Conservation (phyloP, 2,113 vertebrate species). For the Delphinus delphis region DNA sequence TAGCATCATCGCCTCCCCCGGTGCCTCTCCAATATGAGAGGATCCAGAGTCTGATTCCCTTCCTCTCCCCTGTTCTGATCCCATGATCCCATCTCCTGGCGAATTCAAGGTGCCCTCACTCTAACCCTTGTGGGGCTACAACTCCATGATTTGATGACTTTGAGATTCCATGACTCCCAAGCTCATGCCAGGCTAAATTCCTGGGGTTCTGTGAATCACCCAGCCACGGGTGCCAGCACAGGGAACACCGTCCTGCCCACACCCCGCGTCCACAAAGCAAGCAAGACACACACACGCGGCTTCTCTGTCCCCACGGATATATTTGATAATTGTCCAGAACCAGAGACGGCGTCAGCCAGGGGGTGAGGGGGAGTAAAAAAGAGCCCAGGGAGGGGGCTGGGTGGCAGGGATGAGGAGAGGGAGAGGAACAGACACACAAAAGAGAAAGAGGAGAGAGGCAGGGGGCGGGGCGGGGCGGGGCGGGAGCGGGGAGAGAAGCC, state of each 20-base stretch:
- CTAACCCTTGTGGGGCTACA: conserved; percentile 85
- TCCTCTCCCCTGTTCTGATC: not conserved
- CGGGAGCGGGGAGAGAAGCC: conserved; percentile 42
- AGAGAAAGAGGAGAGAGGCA: not conserved
- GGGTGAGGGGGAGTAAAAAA: conserved; percentile 44
- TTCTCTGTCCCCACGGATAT: conserved; percentile 74
- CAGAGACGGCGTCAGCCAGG: conserved; percentile 51
- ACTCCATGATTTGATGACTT: conserved; percentile 84
- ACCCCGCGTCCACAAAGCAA: not conserved
- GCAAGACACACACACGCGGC: not conserved
- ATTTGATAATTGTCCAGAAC: conserved; percentile 78
- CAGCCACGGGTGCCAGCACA: rapidly evolving
- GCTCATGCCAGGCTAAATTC: conserved; percentile 89
- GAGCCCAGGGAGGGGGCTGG: not conserved
- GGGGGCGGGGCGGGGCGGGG: not conserved
- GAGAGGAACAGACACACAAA: conserved; percentile 31
- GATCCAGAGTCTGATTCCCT: not conserved
- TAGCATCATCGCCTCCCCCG: rapidly evolving
- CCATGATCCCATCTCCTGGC: not conserved
- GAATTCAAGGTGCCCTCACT: conserved; percentile 84
- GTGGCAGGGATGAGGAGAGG: not conserved
- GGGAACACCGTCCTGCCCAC: not conserved
- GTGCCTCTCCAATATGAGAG: not conserved
- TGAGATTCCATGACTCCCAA: conserved; percentile 87
- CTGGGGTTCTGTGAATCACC: conserved; percentile 74